phyloP scores from a whole-genome alignment of 1,140 invertebrate genomes.

The Pogonus chalceus region DNA sequence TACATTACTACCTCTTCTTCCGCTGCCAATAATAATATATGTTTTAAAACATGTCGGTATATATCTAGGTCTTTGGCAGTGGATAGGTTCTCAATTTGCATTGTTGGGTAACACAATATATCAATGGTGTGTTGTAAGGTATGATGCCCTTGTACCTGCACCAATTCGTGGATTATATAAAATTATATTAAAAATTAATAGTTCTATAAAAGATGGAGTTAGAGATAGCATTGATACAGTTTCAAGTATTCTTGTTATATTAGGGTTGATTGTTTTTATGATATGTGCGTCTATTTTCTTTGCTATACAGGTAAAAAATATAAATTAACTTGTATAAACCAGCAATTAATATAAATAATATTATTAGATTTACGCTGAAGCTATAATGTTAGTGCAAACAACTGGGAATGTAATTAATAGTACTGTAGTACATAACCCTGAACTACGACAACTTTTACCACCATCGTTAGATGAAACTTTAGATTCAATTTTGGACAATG shows the following conservation, averaged over 20 bases:
- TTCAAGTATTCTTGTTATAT: constrained; percentile 45
- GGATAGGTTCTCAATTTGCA: constrained; percentile 27
- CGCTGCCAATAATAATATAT: constrained; percentile 55
- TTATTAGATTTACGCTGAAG: constrained; percentile 85
- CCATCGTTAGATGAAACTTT: constrained; percentile 68
- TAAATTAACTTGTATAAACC: constrained; percentile 4
- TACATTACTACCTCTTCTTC: constrained; percentile 56
- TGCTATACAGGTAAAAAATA: constrained; percentile 40
- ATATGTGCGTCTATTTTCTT: constrained; percentile 45
- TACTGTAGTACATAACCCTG: constrained; percentile 79
- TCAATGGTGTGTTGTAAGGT: constrained; percentile 32
- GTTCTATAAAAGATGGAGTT: constrained; percentile 35
- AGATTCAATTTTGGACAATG: constrained; percentile 82
- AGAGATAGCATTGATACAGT: constrained; percentile 47
- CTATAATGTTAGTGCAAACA: constrained; percentile 82
- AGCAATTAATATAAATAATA: constrained; percentile 3
- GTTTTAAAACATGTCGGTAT: constrained; percentile 45
- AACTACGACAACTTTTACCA: constrained; percentile 62
- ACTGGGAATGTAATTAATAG: constrained; percentile 82
- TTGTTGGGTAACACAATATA: constrained; percentile 20
- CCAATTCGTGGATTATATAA: constrained; percentile 43
- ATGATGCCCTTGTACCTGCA: constrained; percentile 43
- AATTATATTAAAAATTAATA: constrained; percentile 39
- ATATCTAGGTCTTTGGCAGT: constrained; percentile 40
- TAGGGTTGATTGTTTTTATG: constrained; percentile 44